phyloP scores from a whole-genome alignment of 2,888 invertebrate species.

The Lasioglossum figueresi region DNA sequence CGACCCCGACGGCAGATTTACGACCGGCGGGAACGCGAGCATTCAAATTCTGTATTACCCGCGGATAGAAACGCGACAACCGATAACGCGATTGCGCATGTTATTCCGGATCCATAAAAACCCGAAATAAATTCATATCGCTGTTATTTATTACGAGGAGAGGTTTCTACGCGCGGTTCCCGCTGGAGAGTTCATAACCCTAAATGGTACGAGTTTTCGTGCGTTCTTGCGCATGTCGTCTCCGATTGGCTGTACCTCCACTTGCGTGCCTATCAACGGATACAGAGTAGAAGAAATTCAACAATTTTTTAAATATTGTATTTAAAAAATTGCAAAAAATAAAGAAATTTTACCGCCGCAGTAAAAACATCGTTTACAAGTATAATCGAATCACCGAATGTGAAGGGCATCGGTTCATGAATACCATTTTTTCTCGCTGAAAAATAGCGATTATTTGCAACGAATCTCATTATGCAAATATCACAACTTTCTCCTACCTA shows the following conservation, averaged over 20 bases:
- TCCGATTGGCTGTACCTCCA: no score
- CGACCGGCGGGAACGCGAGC: conserved; percentile 29
- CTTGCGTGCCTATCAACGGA: no score
- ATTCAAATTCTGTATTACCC: conserved; percentile 55
- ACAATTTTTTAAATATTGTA: no score
- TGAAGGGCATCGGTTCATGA: background rate
- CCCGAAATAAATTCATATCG: background rate
- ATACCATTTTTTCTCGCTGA: background rate
- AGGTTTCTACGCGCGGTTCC: background rate
- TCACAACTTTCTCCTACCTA: background rate
- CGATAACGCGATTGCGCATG: background rate
- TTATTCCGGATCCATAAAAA: background rate
- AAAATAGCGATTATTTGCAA: background rate
- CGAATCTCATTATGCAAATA: background rate
- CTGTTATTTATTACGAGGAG: background rate
- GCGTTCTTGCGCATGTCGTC: no score
- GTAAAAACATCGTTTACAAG: background rate
- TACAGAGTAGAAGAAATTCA: no score
- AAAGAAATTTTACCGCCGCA: background rate
- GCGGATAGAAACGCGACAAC: background rate
- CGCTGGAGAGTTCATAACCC: background rate
- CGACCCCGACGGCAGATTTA: conserved; percentile 50
- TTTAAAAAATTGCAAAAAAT: background rate
- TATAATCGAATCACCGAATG: background rate
- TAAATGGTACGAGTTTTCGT: background rate